These are phyloP conservation scores for Delia radicum DNA, from an alignment of 1,140 invertebrate genomes.

Conservation along the genomic window DNA sequence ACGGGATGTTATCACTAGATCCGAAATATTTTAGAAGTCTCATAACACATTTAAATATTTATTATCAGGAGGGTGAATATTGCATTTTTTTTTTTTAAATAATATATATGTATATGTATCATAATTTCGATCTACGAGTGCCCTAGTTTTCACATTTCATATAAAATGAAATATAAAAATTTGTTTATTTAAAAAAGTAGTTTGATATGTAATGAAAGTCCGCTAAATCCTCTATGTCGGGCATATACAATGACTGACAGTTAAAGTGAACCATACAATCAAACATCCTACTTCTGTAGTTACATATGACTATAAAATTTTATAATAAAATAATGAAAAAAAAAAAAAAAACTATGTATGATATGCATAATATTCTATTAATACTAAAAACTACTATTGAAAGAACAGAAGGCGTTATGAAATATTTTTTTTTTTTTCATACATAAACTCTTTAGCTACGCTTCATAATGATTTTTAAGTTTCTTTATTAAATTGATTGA, in stretches of 20 bases:
- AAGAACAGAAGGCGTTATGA: constrained; percentile 1
- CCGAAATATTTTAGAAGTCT: too few relatives aligned
- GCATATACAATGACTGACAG: constrained; percentile 12
- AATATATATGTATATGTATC: too few relatives aligned
- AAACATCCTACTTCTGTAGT: not conserved
- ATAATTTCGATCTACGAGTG: too few relatives aligned
- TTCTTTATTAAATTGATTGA: constrained; percentile 1
- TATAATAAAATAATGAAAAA: not conserved
- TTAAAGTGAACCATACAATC: constrained; percentile 12
- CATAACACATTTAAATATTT: too few relatives aligned
- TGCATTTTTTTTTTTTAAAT: too few relatives aligned
- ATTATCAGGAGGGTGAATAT: too few relatives aligned
- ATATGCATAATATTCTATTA: constrained; percentile 9
- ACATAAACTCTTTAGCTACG: not conserved
- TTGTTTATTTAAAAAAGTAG: not conserved
- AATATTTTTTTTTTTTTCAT: not conserved
- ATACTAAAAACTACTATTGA: not conserved
- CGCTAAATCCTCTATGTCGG: not conserved
- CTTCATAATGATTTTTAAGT: not conserved
- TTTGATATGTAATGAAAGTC: not conserved
- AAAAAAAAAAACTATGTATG: constrained; percentile 12
- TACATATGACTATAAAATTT: not conserved
- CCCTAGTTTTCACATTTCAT: not conserved
- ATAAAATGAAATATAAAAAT: not conserved
- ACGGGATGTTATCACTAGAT: too few relatives aligned